phyloP scores from a whole-genome alignment of 2,113 vertebrate species.

The Clarias batrachus region DNA sequence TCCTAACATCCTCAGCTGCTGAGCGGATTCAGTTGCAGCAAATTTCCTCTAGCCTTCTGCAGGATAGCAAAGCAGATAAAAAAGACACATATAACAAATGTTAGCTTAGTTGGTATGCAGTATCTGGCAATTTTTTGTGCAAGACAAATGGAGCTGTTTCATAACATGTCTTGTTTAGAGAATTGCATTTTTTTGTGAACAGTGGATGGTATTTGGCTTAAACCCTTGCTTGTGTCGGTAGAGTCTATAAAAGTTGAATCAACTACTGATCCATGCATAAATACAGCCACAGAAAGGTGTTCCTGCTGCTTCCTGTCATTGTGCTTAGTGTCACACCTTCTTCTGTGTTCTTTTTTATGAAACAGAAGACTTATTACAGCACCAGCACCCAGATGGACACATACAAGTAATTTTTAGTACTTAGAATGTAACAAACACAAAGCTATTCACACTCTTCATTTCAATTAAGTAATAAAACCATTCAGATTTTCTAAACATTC shows the following conservation, averaged over 20 bases:
- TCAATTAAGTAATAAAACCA: too few species aligned
- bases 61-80: background rate
- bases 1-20: background rate
- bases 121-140: background rate
- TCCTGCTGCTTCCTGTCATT: background rate
- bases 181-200: background rate
- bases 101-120: background rate
- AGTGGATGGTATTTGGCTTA: background rate
- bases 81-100: background rate
- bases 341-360: background rate
- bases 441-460: too few species aligned
- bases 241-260: background rate
- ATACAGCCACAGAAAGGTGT: background rate
- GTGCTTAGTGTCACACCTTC: background rate
- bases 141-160: background rate
- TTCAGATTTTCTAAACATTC: background rate
- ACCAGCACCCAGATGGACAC: background rate
- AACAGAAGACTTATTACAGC: background rate
- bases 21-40: background rate
- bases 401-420: background rate
- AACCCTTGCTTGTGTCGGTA: background rate
- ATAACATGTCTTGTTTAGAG: background rate
- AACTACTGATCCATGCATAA: background rate
- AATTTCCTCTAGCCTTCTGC: background rate
- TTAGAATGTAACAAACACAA: background rate